Base-by-base conservation (phyloP, 2,113 vertebrate species). In the Myotis lucifugus region DNA sequence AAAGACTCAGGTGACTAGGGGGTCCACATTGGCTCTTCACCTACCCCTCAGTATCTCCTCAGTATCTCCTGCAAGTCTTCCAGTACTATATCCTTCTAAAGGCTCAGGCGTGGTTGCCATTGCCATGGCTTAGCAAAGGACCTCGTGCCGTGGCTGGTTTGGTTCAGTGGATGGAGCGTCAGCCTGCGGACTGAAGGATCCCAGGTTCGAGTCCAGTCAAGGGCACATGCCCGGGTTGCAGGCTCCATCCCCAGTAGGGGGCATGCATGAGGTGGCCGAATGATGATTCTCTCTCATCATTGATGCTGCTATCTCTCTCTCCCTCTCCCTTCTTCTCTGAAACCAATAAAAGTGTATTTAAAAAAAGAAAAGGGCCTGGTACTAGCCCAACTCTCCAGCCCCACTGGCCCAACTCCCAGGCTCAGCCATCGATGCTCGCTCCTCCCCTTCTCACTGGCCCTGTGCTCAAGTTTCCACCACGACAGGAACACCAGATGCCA, bases 341-440 rank as follows among this genome's bases (percentile, higher is more conserved):
- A 37, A 37, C 4, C 37, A 37, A 37, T 37, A 37, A 37, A 37
- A 37, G 37, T 37, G 37, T 37, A 37, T 37, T 37, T 37, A 37
- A 37, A 37, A 42, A 42, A 42, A 42, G 42, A 42, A 46, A 32
- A 72, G 32, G 52, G 52, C 54, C 40, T 70, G 0, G 29, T 0
- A 5, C 5, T 4, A 11, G 42, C 17, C 27, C 13, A 56, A 34
- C 21, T n/a, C 15, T 46, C 40, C 5, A 21, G 69, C 10, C 17
- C 64, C 18, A 3, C 15, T 6, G 10, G 29, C 21, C 40, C 2
- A 0, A 8, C 2, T 10, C 37, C 66, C 1, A 0, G 2, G 4
- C 27, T 25, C 48, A 40, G 54, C 72, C 13, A 2, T 2, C 0
- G 18, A 11, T 10, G 7, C 61, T 8, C 5, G 54, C 23, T 11